These are phyloP conservation scores for Regulus satrapa DNA, from an alignment of 2,113 vertebrate genomes.

Conservation along the genomic window DNA sequence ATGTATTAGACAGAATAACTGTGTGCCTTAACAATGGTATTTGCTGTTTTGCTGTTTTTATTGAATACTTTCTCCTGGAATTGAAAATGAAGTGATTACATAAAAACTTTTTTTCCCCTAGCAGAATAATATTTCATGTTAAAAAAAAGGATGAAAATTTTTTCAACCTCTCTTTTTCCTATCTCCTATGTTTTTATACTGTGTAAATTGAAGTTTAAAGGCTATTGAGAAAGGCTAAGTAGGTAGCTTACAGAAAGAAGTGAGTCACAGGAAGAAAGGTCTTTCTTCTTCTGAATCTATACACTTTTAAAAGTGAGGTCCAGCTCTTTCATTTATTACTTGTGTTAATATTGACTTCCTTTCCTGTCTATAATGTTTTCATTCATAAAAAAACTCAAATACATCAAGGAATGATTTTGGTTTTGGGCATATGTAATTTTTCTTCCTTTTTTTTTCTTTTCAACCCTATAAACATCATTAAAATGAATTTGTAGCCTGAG, in stretches of 20 bases:
- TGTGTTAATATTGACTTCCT: not conserved
- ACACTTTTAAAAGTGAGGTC: not conserved
- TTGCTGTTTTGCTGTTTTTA: not conserved
- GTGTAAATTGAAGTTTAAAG: not conserved
- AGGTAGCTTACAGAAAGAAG: not conserved
- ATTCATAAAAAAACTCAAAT: not conserved
- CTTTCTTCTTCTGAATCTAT: not conserved
- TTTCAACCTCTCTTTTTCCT: not conserved
- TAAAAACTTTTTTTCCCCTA: not conserved
- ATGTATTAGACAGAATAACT: not conserved
- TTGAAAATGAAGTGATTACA: not conserved
- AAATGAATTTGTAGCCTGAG: not conserved
- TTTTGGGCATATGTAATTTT: not conserved
- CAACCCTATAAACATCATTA: not conserved
- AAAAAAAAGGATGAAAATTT: accelerated
- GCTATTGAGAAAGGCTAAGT: not conserved
- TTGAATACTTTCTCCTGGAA: not conserved
- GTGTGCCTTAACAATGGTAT: not conserved
- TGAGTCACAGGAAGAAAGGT: not conserved
- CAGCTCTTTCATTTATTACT: not conserved
- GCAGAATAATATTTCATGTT: not conserved
- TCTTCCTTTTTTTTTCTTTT: not conserved
- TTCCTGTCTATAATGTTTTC: not conserved
- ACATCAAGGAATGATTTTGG: not conserved
- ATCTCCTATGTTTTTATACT: not conserved